Base-by-base conservation (phyloP, 1,140 invertebrate species). In the Hydropsyche tenuis region DNA sequence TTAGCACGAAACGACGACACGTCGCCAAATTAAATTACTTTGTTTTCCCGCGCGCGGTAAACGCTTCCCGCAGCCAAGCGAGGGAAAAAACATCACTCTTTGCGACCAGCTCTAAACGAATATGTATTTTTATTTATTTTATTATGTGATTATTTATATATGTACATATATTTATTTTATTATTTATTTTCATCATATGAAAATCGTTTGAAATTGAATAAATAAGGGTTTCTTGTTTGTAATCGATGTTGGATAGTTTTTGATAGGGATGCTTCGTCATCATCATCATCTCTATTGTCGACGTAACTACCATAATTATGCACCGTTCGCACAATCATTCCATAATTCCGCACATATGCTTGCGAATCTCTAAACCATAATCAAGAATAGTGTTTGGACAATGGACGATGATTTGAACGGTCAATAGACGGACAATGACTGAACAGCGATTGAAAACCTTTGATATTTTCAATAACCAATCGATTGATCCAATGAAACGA, bases 301-400 rank as follows among this genome's bases (percentile, higher is more conserved):
- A 27, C 25, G 60, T 16, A 12, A 27, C 11, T 12, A 16, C 60
- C 60, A n/a, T 23, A 42, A 63, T 63, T 63, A 63, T 25, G 5
- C 60, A 11, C 25, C 20, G 16, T 14, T 2, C 37, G 1, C 64
- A 23, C 43, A 68, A 68, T 68, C 37, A 46, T 68, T 43, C 37
- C 30, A 68, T 45, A 68, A 68, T 48, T 68, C 43, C 37, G 37
- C 5, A 5, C 20, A 11, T 20, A 23, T 18, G 1, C 64, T 45
- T 48, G 69, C 7, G 51, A n/a, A 20, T 11, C 18, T 37, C 23
- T 56, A 37, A 51, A 69, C 56, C 60, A 53, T 75, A 64, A 75
- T 75, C 74, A 75, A 68, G n/a, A 68, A 73, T 73, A 42, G 72
- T 75, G 65, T 68, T 75, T 63, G 53, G 70, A 75, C 74, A 75